Evolutionary conservation across 2,113 vertebrate species (phyloP).

Genomic region (Plecotus auritus): DNA sequence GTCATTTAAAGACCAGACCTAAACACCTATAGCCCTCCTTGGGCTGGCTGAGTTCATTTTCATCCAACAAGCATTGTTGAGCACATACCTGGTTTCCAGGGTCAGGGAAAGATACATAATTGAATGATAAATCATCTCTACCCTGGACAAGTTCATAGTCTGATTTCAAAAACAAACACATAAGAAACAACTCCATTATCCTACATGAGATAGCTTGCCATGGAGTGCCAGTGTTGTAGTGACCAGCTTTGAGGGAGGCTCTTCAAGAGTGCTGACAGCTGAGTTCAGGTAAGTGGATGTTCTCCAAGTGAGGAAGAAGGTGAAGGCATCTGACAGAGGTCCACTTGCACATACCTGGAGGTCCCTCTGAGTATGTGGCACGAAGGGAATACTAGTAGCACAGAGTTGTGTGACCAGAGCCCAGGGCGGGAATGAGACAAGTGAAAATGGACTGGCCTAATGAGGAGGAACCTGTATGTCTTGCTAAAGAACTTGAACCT

Average conservation of each 20-base stretch:
- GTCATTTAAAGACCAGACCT: background rate
- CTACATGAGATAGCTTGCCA: background rate
- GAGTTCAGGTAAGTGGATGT: background rate
- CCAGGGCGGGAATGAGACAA: background rate
- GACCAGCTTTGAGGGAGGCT: background rate
- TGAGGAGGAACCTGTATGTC: background rate
- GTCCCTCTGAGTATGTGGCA: background rate
- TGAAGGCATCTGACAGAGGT: background rate
- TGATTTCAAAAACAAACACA: background rate
- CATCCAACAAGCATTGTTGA: background rate
- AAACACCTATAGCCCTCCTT: background rate
- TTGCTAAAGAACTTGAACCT: background rate
- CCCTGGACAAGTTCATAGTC: background rate
- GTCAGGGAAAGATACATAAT: background rate
- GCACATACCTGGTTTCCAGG: background rate
- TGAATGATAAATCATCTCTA: background rate
- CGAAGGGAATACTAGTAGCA: no score
- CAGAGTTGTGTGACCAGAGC: background rate
- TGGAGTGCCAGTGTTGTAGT: background rate
- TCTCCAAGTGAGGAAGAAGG: background rate
- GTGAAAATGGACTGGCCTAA: background rate
- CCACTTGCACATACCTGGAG: background rate
- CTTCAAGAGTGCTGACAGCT: background rate
- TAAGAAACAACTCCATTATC: background rate
- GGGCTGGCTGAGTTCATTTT: background rate